Conservation (phyloP, 2,888 invertebrate species). For the Cephus nigrinus region DNA sequence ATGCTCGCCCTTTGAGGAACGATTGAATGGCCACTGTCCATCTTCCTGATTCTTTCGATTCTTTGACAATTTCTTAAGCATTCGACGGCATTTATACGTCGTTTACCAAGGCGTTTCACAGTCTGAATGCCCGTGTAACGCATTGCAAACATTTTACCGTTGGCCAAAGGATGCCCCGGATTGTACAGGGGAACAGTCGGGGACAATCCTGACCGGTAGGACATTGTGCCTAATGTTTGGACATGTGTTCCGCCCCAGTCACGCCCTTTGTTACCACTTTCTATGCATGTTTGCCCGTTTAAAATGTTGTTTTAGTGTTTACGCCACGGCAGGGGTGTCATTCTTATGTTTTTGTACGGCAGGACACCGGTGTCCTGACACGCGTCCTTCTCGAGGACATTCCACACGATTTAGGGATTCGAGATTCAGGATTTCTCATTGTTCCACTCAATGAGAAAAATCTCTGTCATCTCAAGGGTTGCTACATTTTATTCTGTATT, state of each 20-base stretch:
- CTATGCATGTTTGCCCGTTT: slow-evolving; percentile 61
- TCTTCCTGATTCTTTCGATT: slow-evolving; percentile 12
- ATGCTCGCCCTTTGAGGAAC: neutral
- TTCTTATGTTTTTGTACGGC: neutral
- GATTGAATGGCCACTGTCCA: slow-evolving; percentile 28
- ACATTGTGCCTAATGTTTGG: slow-evolving; percentile 65
- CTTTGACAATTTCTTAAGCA: slow-evolving; percentile 49
- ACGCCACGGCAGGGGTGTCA: slow-evolving; percentile 20
- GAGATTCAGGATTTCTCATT: too few relatives aligned
- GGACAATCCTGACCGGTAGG: slow-evolving; percentile 52
- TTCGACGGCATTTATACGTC: slow-evolving; percentile 49
- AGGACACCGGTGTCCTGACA: slow-evolving; percentile 22
- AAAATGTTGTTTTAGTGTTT: slow-evolving; percentile 59
- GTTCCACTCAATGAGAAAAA: too few relatives aligned
- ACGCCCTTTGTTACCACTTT: slow-evolving; percentile 65
- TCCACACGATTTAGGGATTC: too few relatives aligned
- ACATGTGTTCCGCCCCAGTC: slow-evolving; percentile 66
- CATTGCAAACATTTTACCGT: slow-evolving; percentile 60
- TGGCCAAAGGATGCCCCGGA: slow-evolving; percentile 23
- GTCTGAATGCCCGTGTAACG: slow-evolving; percentile 60
- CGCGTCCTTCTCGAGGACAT: slow-evolving; percentile 18
- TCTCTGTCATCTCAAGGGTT: too few relatives aligned
- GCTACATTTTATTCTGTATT: too few relatives aligned
- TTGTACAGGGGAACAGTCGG: slow-evolving; percentile 4
- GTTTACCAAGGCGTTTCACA: slow-evolving; percentile 48